phyloP scores from a whole-genome alignment of 2,888 invertebrate genomes.

The Ormyrus rosae region DNA sequence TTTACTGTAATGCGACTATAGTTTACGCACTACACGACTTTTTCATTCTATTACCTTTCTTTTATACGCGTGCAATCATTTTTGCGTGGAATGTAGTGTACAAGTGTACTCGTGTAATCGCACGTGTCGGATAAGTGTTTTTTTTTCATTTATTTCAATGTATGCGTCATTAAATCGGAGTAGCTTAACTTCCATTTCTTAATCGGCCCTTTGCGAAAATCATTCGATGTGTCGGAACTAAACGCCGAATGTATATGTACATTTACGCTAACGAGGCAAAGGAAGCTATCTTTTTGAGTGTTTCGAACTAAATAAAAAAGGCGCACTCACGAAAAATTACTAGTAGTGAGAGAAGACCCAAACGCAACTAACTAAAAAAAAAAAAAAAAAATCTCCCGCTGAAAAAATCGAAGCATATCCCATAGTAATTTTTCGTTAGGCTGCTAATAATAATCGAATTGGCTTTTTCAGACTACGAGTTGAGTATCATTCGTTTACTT shows the following conservation, averaged over 20 bases:
- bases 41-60: slow-evolving; percentile 46
- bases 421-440: not conserved
- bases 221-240: slow-evolving; percentile 52
- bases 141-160: not conserved
- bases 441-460: not conserved
- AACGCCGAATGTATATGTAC: slow-evolving; percentile 47
- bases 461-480: slow-evolving; percentile 13
- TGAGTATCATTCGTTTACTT: slow-evolving; percentile 24
- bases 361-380: not conserved
- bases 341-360: slow-evolving; percentile 5
- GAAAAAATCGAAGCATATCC: too few relatives aligned
- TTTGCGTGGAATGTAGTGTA: slow-evolving; percentile 33
- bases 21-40: slow-evolving; percentile 48
- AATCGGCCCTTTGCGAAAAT: slow-evolving; percentile 37
- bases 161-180: slow-evolving; percentile 27
- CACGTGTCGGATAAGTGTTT: slow-evolving; percentile 28
- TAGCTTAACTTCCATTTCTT: slow-evolving; percentile 1
- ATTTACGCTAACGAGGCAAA: slow-evolving; percentile 26
- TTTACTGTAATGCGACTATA: slow-evolving; percentile 53
- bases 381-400: too few relatives aligned
- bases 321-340: not conserved
- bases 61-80: slow-evolving; percentile 37
- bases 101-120: slow-evolving; percentile 20
- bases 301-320: slow-evolving; percentile 7
- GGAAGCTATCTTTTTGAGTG: slow-evolving; percentile 9